A percentile compares a stretch with the other conserved stretches of the same genome.
Conservation (phyloP, 2,888 invertebrate species). For the Parnassius orleans region DNA sequence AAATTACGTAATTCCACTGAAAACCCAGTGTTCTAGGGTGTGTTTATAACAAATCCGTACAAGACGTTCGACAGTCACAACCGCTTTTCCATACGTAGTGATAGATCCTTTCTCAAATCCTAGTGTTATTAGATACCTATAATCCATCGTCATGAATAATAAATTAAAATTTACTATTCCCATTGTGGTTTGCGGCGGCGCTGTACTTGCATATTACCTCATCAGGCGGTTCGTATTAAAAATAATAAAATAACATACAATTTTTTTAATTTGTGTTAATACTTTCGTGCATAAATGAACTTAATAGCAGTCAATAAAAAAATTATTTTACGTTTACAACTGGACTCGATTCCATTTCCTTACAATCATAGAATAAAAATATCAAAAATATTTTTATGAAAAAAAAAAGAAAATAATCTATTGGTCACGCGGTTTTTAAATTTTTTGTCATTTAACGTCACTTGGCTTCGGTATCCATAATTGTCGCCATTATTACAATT, state of each 20-base stretch:
- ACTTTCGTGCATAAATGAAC: neutral
- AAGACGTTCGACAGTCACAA: conserved; percentile 56
- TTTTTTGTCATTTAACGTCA: conserved; percentile 42
- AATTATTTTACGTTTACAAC: no score
- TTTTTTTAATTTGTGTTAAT: conserved; percentile 9
- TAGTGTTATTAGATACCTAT: conserved; percentile 41
- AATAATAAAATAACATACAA: conserved; percentile 17
- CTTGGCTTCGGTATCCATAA: conserved; percentile 31
- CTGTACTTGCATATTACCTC: conserved; percentile 77
- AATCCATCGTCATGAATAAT: conserved; percentile 66
- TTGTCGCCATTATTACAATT: neutral
- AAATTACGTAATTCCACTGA: conserved; percentile 77
- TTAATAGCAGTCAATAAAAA: neutral
- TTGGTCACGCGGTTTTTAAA: conserved; percentile 11
- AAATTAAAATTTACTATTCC: conserved; percentile 76
- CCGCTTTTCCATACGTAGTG: conserved; percentile 43
- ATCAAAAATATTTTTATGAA: neutral
- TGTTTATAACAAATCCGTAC: conserved; percentile 63
- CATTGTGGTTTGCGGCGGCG: conserved; percentile 76
- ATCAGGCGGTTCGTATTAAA: conserved; percentile 73
- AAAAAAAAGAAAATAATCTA: conserved; percentile 16
- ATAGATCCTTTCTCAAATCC: conserved; percentile 41
- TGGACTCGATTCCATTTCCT: no score
- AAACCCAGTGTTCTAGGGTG: conserved; percentile 69
- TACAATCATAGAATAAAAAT: no score